Conservation (phyloP, 1,140 invertebrate genomes). For the Odontomachus brunneus region DNA sequence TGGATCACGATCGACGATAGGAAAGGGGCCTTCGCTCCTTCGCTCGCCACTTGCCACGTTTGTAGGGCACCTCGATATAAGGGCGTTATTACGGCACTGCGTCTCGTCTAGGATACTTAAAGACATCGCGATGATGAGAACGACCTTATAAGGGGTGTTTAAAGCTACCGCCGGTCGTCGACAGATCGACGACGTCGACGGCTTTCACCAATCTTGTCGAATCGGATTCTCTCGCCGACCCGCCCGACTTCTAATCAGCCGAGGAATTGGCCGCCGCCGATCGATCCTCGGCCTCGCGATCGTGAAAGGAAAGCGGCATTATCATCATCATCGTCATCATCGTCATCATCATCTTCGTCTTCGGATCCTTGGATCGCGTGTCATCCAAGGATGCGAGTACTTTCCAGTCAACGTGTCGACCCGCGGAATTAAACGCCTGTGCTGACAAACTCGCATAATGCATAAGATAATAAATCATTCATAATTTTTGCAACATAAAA, state of each 20-base stretch:
- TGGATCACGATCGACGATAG: background rate
- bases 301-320: conserved; percentile 36
- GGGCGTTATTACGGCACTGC: conserved; percentile 53
- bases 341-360: background rate
- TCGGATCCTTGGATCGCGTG: background rate
- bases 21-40: background rate
- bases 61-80: conserved; percentile 54
- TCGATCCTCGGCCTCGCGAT: conserved; percentile 24
- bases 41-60: background rate
- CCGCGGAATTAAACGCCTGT: background rate
- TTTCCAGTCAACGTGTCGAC: background rate
- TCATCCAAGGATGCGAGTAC: background rate
- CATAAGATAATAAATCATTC: background rate
- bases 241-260: conserved; percentile 72
- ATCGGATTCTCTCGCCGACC: conserved; percentile 66
- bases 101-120: conserved; percentile 32
- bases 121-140: conserved; percentile 66
- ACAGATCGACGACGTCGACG: conserved; percentile 18
- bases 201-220: conserved; percentile 79
- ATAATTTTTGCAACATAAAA: background rate
- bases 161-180: conserved; percentile 59
- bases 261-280: conserved; percentile 16
- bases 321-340: conserved; percentile 1
- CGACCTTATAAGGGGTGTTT: conserved; percentile 69
- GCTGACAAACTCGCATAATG: background rate